These are phyloP conservation scores for Hypolimnas misippus DNA, from an alignment of 2,888 invertebrate genomes.

Conservation along the genomic window DNA sequence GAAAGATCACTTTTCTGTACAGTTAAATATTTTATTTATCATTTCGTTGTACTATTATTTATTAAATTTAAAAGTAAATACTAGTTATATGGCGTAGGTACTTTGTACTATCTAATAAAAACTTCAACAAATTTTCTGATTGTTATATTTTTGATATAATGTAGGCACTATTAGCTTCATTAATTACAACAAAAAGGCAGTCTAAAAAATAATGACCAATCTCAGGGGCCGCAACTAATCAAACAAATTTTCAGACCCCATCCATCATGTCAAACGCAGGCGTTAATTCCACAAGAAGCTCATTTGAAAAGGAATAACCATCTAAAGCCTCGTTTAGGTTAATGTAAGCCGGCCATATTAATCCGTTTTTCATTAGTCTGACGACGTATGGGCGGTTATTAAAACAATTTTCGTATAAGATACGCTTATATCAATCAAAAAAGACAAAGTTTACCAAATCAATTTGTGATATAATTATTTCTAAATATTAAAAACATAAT, in stretches of 20 bases:
- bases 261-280: constrained; percentile 72
- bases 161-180: constrained; percentile 20
- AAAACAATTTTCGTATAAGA: constrained; percentile 7
- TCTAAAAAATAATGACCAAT: constrained; percentile 58
- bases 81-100: too few species aligned
- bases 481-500: too few species aligned
- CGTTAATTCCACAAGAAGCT: constrained; percentile 66
- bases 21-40: too few species aligned
- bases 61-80: too few species aligned
- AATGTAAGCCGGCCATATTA: constrained; percentile 48
- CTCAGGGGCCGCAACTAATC: constrained; percentile 67
- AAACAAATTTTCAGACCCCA: constrained; percentile 71
- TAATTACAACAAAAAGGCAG: constrained; percentile 50
- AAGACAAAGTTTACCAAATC: neutral
- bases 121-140: neutral
- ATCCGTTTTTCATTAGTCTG: constrained; percentile 51
- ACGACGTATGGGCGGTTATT: constrained; percentile 15
- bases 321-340: constrained; percentile 51
- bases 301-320: constrained; percentile 61
- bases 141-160: constrained; percentile 1
- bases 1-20: too few species aligned
- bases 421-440: constrained; percentile 6
- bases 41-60: too few species aligned
- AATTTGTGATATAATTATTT: too few species aligned
- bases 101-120: too few species aligned